Conservation (phyloP, 2,113 vertebrate species). For the Oophaga pumilio region DNA sequence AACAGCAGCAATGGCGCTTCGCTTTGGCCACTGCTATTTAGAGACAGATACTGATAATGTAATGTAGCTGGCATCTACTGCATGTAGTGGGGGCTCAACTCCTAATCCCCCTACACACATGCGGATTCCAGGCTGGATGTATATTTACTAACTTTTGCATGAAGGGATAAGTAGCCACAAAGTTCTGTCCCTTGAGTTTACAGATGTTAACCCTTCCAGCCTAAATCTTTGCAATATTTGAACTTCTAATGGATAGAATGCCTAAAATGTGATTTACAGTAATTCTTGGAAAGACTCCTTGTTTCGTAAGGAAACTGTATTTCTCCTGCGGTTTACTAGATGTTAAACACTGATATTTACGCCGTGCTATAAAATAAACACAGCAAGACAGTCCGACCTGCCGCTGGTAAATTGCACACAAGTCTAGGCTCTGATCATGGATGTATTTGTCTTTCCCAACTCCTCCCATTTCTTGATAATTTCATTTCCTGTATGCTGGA, state of each 20-base stretch:
- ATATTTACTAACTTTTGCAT: no score
- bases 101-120: no score
- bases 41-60: no score
- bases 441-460: slow-evolving; percentile 34
- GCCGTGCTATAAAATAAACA: background rate
- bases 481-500: slow-evolving; percentile 68
- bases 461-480: slow-evolving; percentile 62
- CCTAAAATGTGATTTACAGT: slow-evolving; percentile 22
- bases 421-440: background rate
- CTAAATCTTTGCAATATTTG: background rate
- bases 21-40: no score
- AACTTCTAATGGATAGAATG: slow-evolving; percentile 3
- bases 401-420: slow-evolving; percentile 5
- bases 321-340: slow-evolving; percentile 13
- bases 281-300: background rate
- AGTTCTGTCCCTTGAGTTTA: slow-evolving; percentile 14
- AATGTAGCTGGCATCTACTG: no score
- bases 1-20: no score
- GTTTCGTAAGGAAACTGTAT: slow-evolving; percentile 1
- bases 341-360: slow-evolving; percentile 23
- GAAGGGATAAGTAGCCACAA: background rate
- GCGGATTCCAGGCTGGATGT: no score
- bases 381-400: slow-evolving; percentile 1
- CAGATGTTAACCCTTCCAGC: slow-evolving; percentile 38
- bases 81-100: no score